These are phyloP conservation scores for Macaca fascicularis DNA, from an alignment of 2,113 vertebrate species.

Conservation along the genomic window T2T-MFA8v1.1 NC_088378.1:62144001-62144500, in stretches of 20 bases:
- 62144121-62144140: background rate
- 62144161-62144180: background rate
- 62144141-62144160: background rate
- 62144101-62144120: background rate
- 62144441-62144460: background rate
- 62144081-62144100: background rate
- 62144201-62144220: background rate
- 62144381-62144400: background rate
- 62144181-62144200: background rate
- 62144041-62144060: background rate
- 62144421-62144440: background rate
- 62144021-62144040: background rate
- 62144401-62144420: background rate
- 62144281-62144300: background rate
- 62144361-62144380: background rate
- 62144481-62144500: background rate
- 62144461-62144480: background rate
- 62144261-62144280: background rate
- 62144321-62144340: background rate
- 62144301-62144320: background rate
- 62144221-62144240: background rate
- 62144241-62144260: background rate
- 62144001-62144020: background rate
- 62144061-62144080: background rate
- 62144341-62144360: background rate